phyloP scores from a whole-genome alignment of 2,888 invertebrate species.

The Caenorhabditis sp. region DNA sequence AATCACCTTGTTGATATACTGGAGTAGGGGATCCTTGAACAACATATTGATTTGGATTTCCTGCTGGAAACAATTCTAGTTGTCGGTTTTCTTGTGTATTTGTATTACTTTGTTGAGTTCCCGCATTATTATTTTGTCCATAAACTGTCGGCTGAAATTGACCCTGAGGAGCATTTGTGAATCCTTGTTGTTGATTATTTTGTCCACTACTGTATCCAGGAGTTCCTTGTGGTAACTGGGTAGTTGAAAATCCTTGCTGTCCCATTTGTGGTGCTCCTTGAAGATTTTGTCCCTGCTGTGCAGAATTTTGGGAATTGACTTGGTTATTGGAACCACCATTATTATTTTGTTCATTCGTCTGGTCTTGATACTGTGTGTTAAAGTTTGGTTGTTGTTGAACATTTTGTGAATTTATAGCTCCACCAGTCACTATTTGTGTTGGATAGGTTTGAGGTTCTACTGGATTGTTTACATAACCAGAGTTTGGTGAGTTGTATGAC shows the following conservation, averaged over 20 bases:
- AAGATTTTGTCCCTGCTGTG: constrained; percentile 3
- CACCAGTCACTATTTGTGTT: constrained; percentile 45
- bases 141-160: background rate
- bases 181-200: constrained; percentile 23
- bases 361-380: constrained; percentile 54
- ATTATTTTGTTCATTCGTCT: constrained; percentile 3
- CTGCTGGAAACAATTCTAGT: background rate
- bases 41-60: background rate
- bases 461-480: constrained; percentile 44
- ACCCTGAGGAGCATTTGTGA: background rate
- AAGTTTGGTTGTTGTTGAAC: constrained; percentile 53
- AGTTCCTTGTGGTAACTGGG: constrained; percentile 4
- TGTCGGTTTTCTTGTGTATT: too few species aligned
- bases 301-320: background rate
- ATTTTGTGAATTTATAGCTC: constrained; percentile 42
- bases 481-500: constrained; percentile 51
- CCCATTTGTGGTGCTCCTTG: too few species aligned
- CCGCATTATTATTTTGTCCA: too few species aligned
- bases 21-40: constrained; percentile 23
- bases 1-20: constrained; percentile 44
- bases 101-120: too few species aligned
- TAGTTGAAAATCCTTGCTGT: background rate
- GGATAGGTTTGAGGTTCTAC: constrained; percentile 60
- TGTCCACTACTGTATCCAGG: constrained; percentile 7
- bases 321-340: background rate